Conservation (phyloP, 2,113 vertebrate genomes). For the Romanogobio albipinnatus region DNA sequence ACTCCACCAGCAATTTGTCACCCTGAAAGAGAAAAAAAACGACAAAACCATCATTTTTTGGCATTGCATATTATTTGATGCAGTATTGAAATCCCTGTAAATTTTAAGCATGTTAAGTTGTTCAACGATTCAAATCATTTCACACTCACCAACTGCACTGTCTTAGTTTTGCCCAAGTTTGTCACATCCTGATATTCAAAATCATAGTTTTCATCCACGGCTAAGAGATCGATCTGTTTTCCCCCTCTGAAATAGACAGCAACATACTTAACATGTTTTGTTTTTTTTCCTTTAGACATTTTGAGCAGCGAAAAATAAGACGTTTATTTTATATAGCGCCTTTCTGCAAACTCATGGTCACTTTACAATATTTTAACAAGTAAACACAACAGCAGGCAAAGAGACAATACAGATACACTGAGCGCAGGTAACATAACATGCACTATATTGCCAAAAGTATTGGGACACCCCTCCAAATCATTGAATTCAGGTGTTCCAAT, state of each 20-base stretch:
- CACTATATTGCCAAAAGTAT: no score
- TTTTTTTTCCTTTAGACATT: not conserved
- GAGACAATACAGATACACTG: no score
- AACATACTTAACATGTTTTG: not conserved
- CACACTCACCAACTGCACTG: conserved; percentile 69
- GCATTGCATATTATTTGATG: not conserved
- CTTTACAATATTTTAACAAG: no score
- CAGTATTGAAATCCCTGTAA: not conserved
- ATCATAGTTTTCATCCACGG: conserved; percentile 77
- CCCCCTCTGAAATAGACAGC: conserved; percentile 70
- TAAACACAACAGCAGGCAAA: no score
- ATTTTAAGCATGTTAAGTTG: not conserved
- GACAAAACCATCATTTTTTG: not conserved
- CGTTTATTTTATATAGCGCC: no score
- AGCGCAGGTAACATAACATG: no score
- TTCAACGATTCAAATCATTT: not conserved
- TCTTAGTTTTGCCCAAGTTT: conserved; percentile 68
- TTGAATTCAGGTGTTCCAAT: no score
- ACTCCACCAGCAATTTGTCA: conserved; percentile 74
- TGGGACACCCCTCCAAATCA: no score
- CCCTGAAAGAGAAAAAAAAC: conserved; percentile 56
- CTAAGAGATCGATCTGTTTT: conserved; percentile 75
- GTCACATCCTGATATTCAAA: conserved; percentile 78
- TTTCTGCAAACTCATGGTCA: no score
- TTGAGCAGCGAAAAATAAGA: not conserved